phyloP scores from a whole-genome alignment of 2,113 vertebrate genomes.

The Calonectris borealis region DNA sequence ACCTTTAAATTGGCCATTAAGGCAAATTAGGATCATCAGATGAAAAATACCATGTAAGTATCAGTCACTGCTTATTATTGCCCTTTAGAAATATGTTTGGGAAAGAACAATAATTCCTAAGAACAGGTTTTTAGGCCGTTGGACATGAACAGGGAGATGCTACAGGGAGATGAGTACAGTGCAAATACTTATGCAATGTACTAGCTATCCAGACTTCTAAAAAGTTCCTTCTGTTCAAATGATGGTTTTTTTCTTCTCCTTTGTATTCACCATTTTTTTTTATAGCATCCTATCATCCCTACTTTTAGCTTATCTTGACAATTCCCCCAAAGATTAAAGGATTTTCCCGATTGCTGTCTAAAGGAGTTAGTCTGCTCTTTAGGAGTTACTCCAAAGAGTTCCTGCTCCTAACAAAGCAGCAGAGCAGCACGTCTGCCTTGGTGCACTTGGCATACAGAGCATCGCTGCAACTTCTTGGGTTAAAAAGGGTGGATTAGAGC shows the following conservation, averaged over 20 bases:
- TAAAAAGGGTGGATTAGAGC: not conserved
- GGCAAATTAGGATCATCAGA: not conserved
- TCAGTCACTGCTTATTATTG: not conserved
- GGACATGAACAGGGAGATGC: not conserved
- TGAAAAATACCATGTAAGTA: not conserved
- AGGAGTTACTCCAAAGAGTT: not conserved
- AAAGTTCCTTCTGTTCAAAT: not conserved
- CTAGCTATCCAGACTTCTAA: not conserved
- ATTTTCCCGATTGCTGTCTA: not conserved
- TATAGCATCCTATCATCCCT: not conserved
- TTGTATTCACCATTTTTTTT: not conserved
- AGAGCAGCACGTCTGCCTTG: fast-evolving
- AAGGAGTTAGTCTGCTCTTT: not conserved
- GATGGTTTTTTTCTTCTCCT: not conserved
- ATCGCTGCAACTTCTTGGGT: not conserved
- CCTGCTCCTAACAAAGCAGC: not conserved
- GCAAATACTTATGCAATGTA: not conserved
- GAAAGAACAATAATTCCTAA: not conserved
- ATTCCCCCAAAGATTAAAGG: not conserved
- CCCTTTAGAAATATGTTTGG: not conserved
- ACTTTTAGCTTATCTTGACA: not conserved
- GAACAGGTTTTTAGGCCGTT: not conserved
- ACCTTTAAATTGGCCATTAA: not conserved
- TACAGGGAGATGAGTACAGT: too few relatives aligned
- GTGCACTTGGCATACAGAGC: not conserved